phyloP scores from a whole-genome alignment of 53 echinoderm and acorn worm species.

The Mesocentrotus franciscanus region DNA sequence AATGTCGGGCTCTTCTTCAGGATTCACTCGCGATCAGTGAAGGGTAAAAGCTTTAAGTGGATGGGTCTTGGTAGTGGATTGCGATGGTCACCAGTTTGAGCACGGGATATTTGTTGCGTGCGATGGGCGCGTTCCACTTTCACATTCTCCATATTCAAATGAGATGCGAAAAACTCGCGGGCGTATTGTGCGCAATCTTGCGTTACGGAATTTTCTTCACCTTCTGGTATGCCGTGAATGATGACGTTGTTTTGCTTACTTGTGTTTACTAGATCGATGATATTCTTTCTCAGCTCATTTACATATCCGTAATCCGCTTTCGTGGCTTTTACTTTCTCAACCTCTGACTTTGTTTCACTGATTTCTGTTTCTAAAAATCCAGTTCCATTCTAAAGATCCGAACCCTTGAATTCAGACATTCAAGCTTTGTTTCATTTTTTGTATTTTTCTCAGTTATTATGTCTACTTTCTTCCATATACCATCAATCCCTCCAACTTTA shows the following conservation, averaged over 20 bases:
- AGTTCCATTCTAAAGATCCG: neutral
- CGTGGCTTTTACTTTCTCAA: neutral
- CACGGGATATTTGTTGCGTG: too few relatives aligned
- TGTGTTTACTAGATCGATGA: neutral
- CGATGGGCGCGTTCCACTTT: too few relatives aligned
- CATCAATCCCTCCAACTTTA: neutral
- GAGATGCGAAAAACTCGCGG: too few relatives aligned
- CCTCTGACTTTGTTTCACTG: neutral
- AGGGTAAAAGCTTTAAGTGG: too few relatives aligned
- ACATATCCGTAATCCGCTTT: slow-evolving; percentile 3
- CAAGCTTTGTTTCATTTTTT: neutral
- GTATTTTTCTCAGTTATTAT: neutral
- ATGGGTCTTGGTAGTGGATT: too few relatives aligned
- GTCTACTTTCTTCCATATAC: neutral
- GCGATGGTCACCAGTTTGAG: too few relatives aligned
- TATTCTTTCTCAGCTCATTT: neutral
- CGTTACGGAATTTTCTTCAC: neutral
- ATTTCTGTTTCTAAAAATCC: neutral
- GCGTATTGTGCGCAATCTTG: too few relatives aligned
- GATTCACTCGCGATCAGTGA: too few relatives aligned
- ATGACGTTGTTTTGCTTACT: neutral
- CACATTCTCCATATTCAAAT: too few relatives aligned
- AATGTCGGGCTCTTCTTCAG: too few relatives aligned
- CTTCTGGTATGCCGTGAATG: neutral
- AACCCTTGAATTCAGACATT: neutral